Evolutionary conservation across 2,888 invertebrate species (phyloP), one percentile per base, ranked within the genome.

Genomic region (Flexamia atlantica): DNA sequence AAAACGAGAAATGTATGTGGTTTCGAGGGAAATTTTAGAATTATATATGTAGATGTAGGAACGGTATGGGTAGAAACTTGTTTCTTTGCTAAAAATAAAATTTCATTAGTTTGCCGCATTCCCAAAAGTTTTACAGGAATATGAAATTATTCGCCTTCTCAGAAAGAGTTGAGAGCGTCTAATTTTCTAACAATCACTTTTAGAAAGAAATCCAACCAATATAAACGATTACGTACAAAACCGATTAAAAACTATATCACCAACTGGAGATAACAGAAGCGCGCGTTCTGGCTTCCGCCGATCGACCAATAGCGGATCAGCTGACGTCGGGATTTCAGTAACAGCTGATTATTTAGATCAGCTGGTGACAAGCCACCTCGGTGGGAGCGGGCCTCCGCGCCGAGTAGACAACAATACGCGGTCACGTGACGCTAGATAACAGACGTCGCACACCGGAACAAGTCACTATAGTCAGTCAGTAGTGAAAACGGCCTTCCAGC

Each of bases 391-490:
- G 79, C 57, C 79, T 36, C 79, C 30, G 50, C 74, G 46, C 74
- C 4, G 40, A 76, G 74, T 76, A 76, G 74, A 76, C 74, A 76
- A 79, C 79, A 79, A 79, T 79, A 79, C 30, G 76, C 50, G 57
- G 79, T 79, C 79, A 79, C 79, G 79, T 79, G 79, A 79, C 72
- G 3, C 57, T 30, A 79, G 79, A 79, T 79, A 79, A 79, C 79
- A 79, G 79, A 79, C 79, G 79, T 50, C 53, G 57, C 79, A 76
- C 76, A 79, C 79, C 79, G 79, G 79, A 79, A 79, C 79, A 79
- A 76, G 46, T 28, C 72, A 72, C 64, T 64, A 53, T 53, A 64
- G 72, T 42, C 74, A 76, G 74, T 76, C 74, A 79, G 79, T 79
- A 53, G 57, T 79, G 57, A 76, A 76, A 76, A 76, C 76, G 76